These are phyloP conservation scores for Lobophora halterata DNA, from an alignment of 2,888 invertebrate species.

Conservation along the genomic window DNA sequence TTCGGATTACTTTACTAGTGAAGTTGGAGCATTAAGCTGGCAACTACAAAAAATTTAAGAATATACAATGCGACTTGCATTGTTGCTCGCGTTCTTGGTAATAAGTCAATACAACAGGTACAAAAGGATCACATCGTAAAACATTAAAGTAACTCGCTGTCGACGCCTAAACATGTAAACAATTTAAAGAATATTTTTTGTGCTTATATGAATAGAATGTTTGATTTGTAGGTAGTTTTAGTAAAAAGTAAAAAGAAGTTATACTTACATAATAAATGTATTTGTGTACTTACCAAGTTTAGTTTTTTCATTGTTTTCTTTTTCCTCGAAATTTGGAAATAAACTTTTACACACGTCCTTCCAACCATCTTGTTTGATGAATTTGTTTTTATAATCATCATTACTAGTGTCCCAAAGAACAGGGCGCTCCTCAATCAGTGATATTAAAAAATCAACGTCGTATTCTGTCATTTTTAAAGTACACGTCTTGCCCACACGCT, in stretches of 20 bases:
- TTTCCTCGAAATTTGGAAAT: slow-evolving; percentile 21
- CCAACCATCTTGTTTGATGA: slow-evolving; percentile 28
- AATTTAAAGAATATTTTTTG: too few relatives aligned
- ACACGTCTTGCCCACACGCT: slow-evolving; percentile 28
- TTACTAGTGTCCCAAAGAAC: slow-evolving; percentile 17
- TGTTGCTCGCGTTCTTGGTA: slow-evolving; percentile 25
- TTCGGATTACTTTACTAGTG: slow-evolving; percentile 31
- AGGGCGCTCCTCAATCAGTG: slow-evolving; percentile 30
- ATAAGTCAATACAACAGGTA: slow-evolving; percentile 26
- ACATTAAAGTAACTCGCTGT: slow-evolving; percentile 21
- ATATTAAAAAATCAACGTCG: slow-evolving; percentile 34
- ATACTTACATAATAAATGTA: too few relatives aligned
- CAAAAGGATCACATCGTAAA: slow-evolving; percentile 25
- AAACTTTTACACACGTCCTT: slow-evolving; percentile 26
- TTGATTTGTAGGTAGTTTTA: slow-evolving; percentile 15
- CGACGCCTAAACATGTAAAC: slow-evolving; percentile 22
- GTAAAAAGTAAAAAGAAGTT: slow-evolving; percentile 23
- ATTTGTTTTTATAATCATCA: slow-evolving; percentile 28
- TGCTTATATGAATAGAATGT: slow-evolving; percentile 8
- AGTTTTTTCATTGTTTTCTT: slow-evolving; percentile 27
- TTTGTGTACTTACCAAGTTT: slow-evolving; percentile 27
- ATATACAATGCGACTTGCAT: slow-evolving; percentile 23
- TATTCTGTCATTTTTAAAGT: slow-evolving; percentile 28
- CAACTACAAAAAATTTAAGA: slow-evolving; percentile 31
- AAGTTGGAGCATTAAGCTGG: slow-evolving; percentile 29